These are phyloP conservation scores for Drosophila tanythrix DNA, from an alignment of 2,888 invertebrate genomes.

Conservation along the genomic window DNA sequence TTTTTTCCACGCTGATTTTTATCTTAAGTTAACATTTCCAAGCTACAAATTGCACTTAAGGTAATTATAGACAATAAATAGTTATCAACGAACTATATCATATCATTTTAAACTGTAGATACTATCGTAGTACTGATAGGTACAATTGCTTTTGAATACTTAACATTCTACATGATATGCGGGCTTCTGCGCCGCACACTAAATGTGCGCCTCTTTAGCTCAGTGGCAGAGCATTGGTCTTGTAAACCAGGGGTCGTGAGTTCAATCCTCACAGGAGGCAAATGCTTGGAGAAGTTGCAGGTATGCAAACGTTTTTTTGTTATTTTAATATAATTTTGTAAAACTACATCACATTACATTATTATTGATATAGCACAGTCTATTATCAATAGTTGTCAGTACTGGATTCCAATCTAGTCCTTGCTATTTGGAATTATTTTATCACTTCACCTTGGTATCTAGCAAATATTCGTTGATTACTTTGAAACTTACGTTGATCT, in stretches of 20 bases:
- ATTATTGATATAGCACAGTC: not conserved
- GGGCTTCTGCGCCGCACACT: not conserved
- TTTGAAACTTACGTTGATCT: not conserved
- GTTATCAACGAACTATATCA: not conserved
- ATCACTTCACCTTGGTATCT: not conserved
- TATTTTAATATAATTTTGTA: not conserved
- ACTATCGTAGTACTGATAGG: not conserved
- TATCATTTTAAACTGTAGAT: not conserved
- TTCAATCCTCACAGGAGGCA: conserved; percentile 96
- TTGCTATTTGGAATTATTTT: not conserved
- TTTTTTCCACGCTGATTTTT: not conserved
- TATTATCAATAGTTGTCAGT: not conserved
- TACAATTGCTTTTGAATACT: too few relatives aligned
- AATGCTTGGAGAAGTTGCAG: not conserved
- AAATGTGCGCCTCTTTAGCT: conserved; percentile 90
- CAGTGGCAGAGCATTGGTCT: conserved; percentile 96
- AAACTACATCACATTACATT: not conserved
- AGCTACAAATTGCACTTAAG: conserved; percentile 18
- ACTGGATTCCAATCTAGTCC: too few relatives aligned
- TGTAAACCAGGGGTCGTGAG: conserved; percentile 96
- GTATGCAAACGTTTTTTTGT: not conserved
- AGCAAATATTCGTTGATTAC: not conserved
- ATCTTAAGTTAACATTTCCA: not conserved
- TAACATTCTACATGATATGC: not conserved
- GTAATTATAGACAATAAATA: conserved; percentile 12